These are phyloP conservation scores for Lerista edwardsae DNA, from an alignment of 2,797 vertebrate genomes.

Conservation along the genomic window DNA sequence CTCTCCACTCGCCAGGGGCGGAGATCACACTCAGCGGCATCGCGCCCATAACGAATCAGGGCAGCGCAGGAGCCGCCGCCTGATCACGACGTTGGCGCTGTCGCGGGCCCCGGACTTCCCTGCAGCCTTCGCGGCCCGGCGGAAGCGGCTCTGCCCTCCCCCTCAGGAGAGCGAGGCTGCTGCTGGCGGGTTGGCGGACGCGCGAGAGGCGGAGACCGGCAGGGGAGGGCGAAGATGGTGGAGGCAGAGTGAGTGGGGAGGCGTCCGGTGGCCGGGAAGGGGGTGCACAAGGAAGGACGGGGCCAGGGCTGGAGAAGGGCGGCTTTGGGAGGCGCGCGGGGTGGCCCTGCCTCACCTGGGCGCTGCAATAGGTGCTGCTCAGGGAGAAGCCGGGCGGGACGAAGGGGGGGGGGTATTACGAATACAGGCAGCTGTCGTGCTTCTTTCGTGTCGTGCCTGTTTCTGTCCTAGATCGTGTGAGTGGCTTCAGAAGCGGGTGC, in stretches of 20 bases:
- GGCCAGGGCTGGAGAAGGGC: neutral
- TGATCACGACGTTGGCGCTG: no score
- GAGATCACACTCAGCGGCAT: no score
- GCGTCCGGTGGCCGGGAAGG: rapidly evolving
- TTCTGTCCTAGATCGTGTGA: no score
- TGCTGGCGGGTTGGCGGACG: neutral
- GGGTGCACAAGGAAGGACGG: neutral
- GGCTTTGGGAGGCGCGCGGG: neutral
- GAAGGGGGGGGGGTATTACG: neutral
- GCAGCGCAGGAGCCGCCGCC: no score
- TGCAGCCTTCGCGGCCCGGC: neutral
- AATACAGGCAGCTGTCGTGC: no score
- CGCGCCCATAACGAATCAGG: no score
- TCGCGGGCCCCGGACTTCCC: no score
- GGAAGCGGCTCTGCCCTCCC: neutral
- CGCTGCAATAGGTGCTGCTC: no score
- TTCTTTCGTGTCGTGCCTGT: no score
- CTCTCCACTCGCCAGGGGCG: neutral
- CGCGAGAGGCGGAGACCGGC: constrained; percentile 55
- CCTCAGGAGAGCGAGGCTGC: no score
- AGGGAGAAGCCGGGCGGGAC: neutral
- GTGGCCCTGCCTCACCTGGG: neutral
- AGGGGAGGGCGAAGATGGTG: constrained; percentile 64
- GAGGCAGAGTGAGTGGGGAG: constrained; percentile 52
- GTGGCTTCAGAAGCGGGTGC: no score